These are phyloP conservation scores for Zaprionus inermis DNA, from an alignment of 1,140 invertebrate genomes.

Conservation along the genomic window DNA sequence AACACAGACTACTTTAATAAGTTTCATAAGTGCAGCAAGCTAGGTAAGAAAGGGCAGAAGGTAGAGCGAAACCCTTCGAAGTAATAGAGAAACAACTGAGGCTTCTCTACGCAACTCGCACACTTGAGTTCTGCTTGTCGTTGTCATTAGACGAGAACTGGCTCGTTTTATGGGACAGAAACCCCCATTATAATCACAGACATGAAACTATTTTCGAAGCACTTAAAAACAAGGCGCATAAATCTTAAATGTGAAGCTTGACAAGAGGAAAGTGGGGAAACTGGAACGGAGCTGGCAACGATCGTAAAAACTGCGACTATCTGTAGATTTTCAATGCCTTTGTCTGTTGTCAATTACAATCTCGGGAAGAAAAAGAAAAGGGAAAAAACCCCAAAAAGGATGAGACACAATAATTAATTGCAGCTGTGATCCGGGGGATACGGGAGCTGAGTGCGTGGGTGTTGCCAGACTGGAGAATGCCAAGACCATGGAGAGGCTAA, in stretches of 20 bases:
- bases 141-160: slow-evolving; percentile 22
- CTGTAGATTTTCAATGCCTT: slow-evolving; percentile 31
- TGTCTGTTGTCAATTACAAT: slow-evolving; percentile 42
- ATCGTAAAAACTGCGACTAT: slow-evolving; percentile 40
- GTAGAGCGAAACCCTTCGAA: too few species aligned
- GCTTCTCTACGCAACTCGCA: slow-evolving; percentile 11
- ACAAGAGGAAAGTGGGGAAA: slow-evolving; percentile 19
- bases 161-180: slow-evolving; percentile 25
- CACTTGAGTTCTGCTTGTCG: slow-evolving; percentile 13
- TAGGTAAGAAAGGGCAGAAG: too few species aligned
- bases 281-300: background rate
- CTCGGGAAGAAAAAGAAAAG: background rate
- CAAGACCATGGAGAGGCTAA: slow-evolving; percentile 67
- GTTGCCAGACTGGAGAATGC: slow-evolving; percentile 28
- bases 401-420: slow-evolving; percentile 47
- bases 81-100: too few species aligned
- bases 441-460: slow-evolving; percentile 37
- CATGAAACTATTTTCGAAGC: slow-evolving; percentile 76
- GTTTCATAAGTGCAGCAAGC: too few species aligned
- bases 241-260: slow-evolving; percentile 57
- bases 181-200: slow-evolving; percentile 67
- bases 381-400: slow-evolving; percentile 19
- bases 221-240: slow-evolving; percentile 68
- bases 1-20: too few species aligned
- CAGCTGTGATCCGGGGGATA: background rate